Evolutionary conservation across 2,888 invertebrate genomes (phyloP).

Genomic region (Octodonta nipae): DNA sequence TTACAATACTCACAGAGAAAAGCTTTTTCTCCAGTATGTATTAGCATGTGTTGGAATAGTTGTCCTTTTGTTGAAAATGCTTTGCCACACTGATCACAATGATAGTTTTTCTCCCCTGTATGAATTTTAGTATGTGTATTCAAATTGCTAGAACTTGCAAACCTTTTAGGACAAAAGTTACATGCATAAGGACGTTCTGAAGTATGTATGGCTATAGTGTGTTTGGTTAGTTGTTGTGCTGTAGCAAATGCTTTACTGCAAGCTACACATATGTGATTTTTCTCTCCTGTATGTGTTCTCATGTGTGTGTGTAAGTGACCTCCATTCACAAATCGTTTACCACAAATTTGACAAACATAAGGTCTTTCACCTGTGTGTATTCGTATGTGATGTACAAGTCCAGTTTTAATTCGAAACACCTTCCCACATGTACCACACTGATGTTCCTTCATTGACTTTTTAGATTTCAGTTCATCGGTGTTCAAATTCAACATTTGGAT

Average conservation of each 20-base stretch:
- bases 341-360: constrained; percentile 34
- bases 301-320: constrained; percentile 36
- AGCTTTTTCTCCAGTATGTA: constrained; percentile 35
- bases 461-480: constrained; percentile 7
- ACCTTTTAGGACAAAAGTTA: constrained; percentile 33
- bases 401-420: constrained; percentile 32
- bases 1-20: constrained; percentile 35
- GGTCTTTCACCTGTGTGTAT: constrained; percentile 36
- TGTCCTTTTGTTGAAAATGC: constrained; percentile 36
- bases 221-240: constrained; percentile 35
- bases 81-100: constrained; percentile 34
- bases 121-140: constrained; percentile 35
- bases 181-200: constrained; percentile 35
- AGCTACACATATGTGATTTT: constrained; percentile 34
- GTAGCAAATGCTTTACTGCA: constrained; percentile 36
- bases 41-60: constrained; percentile 33
- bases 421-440: constrained; percentile 36
- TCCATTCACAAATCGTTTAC: constrained; percentile 34
- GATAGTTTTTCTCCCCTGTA: constrained; percentile 35
- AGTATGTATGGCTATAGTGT: constrained; percentile 35
- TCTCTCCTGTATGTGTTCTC: constrained; percentile 36
- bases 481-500: too few relatives aligned
- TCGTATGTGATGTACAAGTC: constrained; percentile 34
- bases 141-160: constrained; percentile 35
- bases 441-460: constrained; percentile 25